These are phyloP conservation scores for Paracanthobrama guichenoti DNA, from an alignment of 2,113 vertebrate genomes.

Conservation along the genomic window DNA sequence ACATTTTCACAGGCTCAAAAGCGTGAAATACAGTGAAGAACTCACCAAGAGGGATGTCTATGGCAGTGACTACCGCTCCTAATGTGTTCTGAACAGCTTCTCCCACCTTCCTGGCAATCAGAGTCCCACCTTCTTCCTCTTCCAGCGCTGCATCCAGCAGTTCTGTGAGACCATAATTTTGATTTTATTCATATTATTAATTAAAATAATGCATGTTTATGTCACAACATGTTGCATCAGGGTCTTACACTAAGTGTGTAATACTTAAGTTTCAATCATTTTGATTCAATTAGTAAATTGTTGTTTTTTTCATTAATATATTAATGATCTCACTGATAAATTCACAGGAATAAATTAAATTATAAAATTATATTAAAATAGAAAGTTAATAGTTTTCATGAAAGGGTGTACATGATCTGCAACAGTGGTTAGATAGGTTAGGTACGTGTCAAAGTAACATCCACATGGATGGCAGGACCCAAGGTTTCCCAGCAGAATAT, in stretches of 20 bases:
- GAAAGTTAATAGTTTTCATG: too few species aligned
- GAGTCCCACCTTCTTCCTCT: constrained; percentile 90
- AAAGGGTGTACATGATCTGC: too few species aligned
- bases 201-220: background rate
- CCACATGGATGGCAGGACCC: too few species aligned
- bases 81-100: constrained; percentile 97
- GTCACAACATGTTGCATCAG: background rate
- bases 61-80: constrained; percentile 93
- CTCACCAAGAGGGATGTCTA: constrained; percentile 96
- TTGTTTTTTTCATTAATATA: background rate
- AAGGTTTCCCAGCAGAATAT: too few species aligned
- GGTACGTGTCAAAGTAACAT: too few species aligned
- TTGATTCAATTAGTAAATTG: too few species aligned
- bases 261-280: background rate
- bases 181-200: background rate
- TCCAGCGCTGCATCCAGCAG: constrained; percentile 81
- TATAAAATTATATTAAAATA: too few species aligned
- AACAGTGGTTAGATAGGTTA: too few species aligned
- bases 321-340: background rate
- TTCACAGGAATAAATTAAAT: background rate
- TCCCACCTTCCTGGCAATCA: constrained; percentile 95
- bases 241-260: background rate
- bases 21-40: background rate
- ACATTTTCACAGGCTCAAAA: background rate
- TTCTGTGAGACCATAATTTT: constrained; percentile 68